phyloP scores from a whole-genome alignment of 2,797 vertebrate genomes.

The Gadopsis marmoratus region DNA sequence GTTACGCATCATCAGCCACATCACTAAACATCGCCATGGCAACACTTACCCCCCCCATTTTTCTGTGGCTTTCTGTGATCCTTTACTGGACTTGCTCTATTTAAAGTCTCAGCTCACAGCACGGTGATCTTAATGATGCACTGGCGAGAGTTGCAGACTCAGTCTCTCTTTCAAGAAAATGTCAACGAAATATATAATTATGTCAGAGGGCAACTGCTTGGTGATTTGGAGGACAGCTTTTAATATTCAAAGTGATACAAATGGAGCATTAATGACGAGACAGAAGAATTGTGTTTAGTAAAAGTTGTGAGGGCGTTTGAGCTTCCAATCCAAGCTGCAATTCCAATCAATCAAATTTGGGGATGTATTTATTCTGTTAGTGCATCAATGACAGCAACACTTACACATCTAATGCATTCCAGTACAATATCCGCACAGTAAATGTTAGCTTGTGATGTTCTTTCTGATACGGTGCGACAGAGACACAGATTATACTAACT shows the following conservation, averaged over 20 bases:
- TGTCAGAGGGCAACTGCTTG: neutral
- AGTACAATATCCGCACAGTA: neutral
- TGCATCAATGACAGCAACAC: neutral
- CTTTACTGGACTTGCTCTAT: slow-evolving; percentile 47
- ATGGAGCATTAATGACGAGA: neutral
- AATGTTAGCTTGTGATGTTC: neutral
- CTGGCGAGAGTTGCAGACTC: slow-evolving; percentile 21
- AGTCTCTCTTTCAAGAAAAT: slow-evolving; percentile 4
- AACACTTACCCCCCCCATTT: slow-evolving; percentile 34
- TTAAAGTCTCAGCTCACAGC: slow-evolving; percentile 52
- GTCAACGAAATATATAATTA: neutral
- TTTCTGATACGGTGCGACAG: neutral
- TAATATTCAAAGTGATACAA: neutral
- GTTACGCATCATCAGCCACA: slow-evolving; percentile 63
- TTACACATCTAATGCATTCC: neutral
- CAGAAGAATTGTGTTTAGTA: neutral
- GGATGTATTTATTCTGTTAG: neutral
- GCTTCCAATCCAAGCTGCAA: no score
- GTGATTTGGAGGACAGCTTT: neutral
- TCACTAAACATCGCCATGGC: slow-evolving; percentile 62
- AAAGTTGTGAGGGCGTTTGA: neutral
- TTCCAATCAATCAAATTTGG: neutral
- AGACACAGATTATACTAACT: neutral
- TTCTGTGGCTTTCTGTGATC: slow-evolving; percentile 67
- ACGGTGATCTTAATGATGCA: slow-evolving; percentile 37